Evolutionary conservation across 53 echinoderm and acorn worm species (phyloP), one percentile per base, ranked within the genome.

Genomic region (Actinopyga echinites): DNA sequence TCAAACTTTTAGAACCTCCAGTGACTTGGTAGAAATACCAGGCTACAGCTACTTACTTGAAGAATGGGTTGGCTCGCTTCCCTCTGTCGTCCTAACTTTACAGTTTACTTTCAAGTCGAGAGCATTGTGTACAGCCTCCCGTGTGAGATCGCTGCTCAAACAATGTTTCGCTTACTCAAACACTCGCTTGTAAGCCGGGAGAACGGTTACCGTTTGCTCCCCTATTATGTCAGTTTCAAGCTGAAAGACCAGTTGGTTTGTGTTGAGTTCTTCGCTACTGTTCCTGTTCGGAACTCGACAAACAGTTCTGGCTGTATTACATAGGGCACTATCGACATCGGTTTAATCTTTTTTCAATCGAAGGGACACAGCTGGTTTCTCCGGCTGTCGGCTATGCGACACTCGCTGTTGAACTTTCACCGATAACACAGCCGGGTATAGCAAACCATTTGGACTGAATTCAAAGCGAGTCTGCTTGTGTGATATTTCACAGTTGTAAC

Each of bases 81-180:
- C 71, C 45, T 25, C 24, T 12, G 44, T 42, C 40, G 42, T 44
- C 40, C 21, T 40, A 42, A 42, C 42, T 8, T 71, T 20, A 42
- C 42, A 71, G 71, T 71, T 71, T 71, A 71, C 71, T 71, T 40
- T 71, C 71, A 71, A 42, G 20, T 71, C 20, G 42, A 71, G 71
- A 42, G 71, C 71, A 71, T 71, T 71, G 71, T 71, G 38, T 71
- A 42, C 42, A 9, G 42, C 71, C 71, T 71, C 71, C 71, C 71
- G 71, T 71, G 71, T 71, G 71, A 32, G 42, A 40, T 71, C 45
- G 71, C 28, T 71, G n/a, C 71, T 71, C 71, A 71, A 71, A 71
- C 42, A 71, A 71, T 71, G 44, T 71, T 71, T 71, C 71, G 38
- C 71, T 71, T 71, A 26, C 71, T 40, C 71, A 71, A 71, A 71